A percentile compares a stretch with the other conserved stretches of the same genome.
These are phyloP conservation scores for Okamejei kenojei DNA, from an alignment of 2,797 vertebrate species.

Conservation along the genomic window DNA sequence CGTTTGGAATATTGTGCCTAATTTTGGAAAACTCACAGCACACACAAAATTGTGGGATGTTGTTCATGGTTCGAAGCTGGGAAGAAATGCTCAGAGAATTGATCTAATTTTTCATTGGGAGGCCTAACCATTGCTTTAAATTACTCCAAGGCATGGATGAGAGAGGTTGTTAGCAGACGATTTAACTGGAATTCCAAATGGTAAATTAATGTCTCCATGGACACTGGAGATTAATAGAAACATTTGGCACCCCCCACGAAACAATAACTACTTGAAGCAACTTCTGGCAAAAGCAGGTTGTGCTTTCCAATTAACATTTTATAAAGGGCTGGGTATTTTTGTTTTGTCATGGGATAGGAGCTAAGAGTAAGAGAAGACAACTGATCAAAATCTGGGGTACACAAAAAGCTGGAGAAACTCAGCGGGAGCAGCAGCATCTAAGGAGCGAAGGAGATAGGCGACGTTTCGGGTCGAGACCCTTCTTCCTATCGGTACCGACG, in stretches of 20 bases:
- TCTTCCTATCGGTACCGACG: too few species aligned
- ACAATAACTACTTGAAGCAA: not conserved
- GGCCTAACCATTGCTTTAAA: not conserved
- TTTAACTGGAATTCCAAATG: not conserved
- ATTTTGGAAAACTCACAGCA: not conserved
- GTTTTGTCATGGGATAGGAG: not conserved
- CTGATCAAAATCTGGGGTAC: not conserved
- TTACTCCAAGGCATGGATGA: conserved; percentile 7
- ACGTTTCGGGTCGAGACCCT: too few species aligned
- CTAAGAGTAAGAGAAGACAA: not conserved
- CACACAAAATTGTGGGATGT: not conserved
- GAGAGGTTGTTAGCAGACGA: not conserved
- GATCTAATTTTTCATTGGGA: not conserved
- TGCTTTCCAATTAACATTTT: not conserved
- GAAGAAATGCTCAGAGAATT: not conserved
- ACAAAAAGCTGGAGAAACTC: too few species aligned
- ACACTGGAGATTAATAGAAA: not conserved
- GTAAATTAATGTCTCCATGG: not conserved
- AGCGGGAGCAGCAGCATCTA: too few species aligned
- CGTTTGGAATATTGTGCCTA: not conserved
- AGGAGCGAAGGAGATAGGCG: too few species aligned
- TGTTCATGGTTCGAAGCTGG: not conserved
- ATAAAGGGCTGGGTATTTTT: not conserved
- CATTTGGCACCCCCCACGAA: too few species aligned
- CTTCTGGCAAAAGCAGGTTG: not conserved